Evolutionary conservation across 2,113 vertebrate species (phyloP), one percentile per base, ranked within the genome.

Genomic region (Indicator indicator): DNA sequence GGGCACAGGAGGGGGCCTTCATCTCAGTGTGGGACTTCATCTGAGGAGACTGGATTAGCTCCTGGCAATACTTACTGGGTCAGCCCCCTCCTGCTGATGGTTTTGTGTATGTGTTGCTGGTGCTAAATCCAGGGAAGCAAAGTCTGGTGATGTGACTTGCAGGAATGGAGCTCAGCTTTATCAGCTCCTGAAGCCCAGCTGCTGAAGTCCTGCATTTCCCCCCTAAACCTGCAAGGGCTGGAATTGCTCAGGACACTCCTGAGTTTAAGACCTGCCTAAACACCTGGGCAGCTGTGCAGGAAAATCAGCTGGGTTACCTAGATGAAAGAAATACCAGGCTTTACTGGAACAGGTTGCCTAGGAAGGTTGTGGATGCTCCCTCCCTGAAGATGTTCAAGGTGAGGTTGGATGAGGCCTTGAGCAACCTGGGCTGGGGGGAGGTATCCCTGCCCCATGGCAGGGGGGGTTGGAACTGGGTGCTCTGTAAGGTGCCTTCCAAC

Each of bases 61-160:
- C 56, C 79, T 65, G 50, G 83, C 69, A 65, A n/a, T 86, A 21
- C 62, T 79, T 83, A 55, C 14, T 63, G 30, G 44, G 83, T 75
- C 55, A 50, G 46, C 0, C 12, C 40, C 46, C 74, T 93, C 78
- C 67, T 73, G 86, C 70, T 95, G 30, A 70, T 72, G 59, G 36
- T 70, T 73, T 78, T 14, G 8, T 62, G 9, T 69, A 11, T 18
- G 0, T 40, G 33, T 86, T 95, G 58, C 86, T 46, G 50, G 36
- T 52, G 81, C 30, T 92, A 90, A 95, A 93, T 85, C 81, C 89
- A 46, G 67, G 68, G 55, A 79, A 70, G 55, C 33, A 20, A 78
- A 64, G 28, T 48, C 73, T 76, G 69, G 40, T 75, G 80, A 78
- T 0, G 8, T 12, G 46, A 48, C 7, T 44, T 89, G 81, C 26